Evolutionary conservation across 2,797 vertebrate species (phyloP).

Genomic region (Coendou prehensilis): DNA sequence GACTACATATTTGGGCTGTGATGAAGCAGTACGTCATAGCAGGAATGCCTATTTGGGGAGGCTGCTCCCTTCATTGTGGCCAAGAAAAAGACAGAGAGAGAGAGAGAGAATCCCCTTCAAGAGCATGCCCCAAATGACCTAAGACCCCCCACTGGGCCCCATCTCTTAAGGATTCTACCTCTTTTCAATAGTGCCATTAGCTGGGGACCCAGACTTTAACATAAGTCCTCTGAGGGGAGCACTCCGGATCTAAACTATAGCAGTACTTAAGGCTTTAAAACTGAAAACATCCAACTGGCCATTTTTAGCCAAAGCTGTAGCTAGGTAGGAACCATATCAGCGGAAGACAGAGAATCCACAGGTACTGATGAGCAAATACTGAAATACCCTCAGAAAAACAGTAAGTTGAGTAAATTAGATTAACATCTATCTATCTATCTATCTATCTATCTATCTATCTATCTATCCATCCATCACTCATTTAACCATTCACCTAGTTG

Average conservation of each 20-base stretch:
- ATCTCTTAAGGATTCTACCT: background rate
- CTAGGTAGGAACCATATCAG: background rate
- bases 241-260: background rate
- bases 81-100: too few species aligned
- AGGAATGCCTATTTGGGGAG: fast-evolving
- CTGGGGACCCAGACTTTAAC: background rate
- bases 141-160: background rate
- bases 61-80: background rate
- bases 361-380: background rate
- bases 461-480: background rate
- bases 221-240: background rate
- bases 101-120: too few species aligned
- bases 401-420: background rate
- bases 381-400: background rate
- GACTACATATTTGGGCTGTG: background rate
- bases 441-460: background rate
- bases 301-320: background rate
- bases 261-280: background rate
- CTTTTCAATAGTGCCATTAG: background rate
- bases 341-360: background rate
- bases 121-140: too few species aligned
- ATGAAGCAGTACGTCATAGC: background rate
- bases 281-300: background rate
- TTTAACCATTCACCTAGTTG: background rate
- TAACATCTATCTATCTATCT: background rate